Conservation (phyloP, 1,140 invertebrate genomes). For the Habropoda laboriosa region DNA sequence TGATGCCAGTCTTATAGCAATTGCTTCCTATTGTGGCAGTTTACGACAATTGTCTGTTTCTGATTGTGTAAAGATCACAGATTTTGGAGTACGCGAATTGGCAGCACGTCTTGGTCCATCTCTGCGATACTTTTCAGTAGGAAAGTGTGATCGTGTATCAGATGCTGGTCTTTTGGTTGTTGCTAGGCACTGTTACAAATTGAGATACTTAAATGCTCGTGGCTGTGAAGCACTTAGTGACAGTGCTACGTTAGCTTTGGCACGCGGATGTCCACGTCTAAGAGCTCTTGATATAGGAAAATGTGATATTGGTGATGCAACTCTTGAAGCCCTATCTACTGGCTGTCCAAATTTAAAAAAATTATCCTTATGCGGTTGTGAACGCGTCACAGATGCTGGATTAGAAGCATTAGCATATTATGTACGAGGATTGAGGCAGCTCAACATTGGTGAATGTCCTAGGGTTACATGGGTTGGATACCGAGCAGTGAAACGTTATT, state of each 20-base stretch:
- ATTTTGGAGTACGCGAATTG: constrained; percentile 94
- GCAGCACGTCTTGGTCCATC: constrained; percentile 91
- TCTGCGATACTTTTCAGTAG: constrained; percentile 92
- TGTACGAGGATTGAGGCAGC: constrained; percentile 91
- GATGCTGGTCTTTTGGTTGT: constrained; percentile 94
- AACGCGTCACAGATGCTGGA: constrained; percentile 93
- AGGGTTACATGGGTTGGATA: constrained; percentile 93
- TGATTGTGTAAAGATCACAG: constrained; percentile 93
- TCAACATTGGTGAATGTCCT: constrained; percentile 94
- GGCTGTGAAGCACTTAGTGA: constrained; percentile 96
- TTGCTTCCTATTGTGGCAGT: constrained; percentile 92
- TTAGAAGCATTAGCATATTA: constrained; percentile 93
- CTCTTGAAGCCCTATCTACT: constrained; percentile 91
- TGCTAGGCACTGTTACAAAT: constrained; percentile 92
- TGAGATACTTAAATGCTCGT: constrained; percentile 94
- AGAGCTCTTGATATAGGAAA: constrained; percentile 94
- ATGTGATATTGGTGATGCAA: constrained; percentile 94
- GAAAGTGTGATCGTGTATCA: constrained; percentile 93
- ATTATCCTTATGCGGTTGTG: constrained; percentile 93
- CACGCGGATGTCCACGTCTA: constrained; percentile 90
- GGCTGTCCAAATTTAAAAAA: constrained; percentile 95
- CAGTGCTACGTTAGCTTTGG: constrained; percentile 91
- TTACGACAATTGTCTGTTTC: constrained; percentile 94
- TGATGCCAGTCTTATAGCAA: constrained; percentile 89
- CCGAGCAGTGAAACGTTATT: constrained; percentile 94